A percentile compares a stretch with the other conserved stretches of the same genome.
Conservation (phyloP, 2,113 vertebrate species). For the Nyctibius bracteatus region DNA sequence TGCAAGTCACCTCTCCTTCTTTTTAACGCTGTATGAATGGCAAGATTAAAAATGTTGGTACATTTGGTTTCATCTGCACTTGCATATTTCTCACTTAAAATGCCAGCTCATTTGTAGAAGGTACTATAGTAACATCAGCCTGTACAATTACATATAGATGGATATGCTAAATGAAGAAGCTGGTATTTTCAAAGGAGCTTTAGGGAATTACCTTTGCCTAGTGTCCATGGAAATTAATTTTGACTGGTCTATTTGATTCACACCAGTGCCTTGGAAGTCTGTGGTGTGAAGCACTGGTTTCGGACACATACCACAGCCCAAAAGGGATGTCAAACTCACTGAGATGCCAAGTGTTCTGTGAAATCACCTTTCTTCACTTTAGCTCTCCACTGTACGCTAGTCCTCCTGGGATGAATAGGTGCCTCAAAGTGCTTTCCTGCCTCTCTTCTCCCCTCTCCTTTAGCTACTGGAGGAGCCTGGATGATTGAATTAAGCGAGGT, state of each 20-base stretch:
- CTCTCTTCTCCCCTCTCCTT: not conserved
- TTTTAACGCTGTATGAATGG: not conserved
- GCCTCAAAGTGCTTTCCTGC: not conserved
- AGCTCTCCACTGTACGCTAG: not conserved
- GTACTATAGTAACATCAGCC: not conserved
- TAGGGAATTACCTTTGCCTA: not conserved
- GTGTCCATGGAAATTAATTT: not conserved
- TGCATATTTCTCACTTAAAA: not conserved
- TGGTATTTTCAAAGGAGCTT: not conserved
- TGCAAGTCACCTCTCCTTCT: not conserved
- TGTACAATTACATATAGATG: not conserved
- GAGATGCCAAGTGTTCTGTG: not conserved
- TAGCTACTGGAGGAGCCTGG: not conserved
- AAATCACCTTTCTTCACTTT: not conserved
- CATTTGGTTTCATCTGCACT: not conserved
- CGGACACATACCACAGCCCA: rapidly evolving
- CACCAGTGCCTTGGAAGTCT: not conserved
- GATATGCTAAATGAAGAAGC: not conserved
- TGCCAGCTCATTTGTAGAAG: not conserved
- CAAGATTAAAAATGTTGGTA: not conserved
- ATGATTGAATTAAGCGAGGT: not conserved
- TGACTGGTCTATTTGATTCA: not conserved
- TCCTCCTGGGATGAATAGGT: not conserved
- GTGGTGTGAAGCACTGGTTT: not conserved
- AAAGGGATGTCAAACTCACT: not conserved